Conservation (phyloP, 2,113 vertebrate genomes). For the Amblyopsis rosae region DNA sequence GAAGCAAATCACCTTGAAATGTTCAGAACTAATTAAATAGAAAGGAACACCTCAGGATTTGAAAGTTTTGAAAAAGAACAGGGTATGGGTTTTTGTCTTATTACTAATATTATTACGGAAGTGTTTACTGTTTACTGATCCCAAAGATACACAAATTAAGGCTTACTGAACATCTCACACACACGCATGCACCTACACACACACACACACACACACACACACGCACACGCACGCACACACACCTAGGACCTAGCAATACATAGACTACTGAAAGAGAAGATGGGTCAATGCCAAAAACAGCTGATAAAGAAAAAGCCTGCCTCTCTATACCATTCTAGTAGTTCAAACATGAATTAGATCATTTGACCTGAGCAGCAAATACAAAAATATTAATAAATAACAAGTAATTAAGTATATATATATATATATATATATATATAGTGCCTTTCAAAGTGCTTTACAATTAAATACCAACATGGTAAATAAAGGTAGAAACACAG, state of each 20-base stretch:
- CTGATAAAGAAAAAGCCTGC: constrained; percentile 18
- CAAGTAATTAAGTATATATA: no score
- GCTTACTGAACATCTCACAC: constrained; percentile 10
- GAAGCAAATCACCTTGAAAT: background rate
- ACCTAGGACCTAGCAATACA: background rate
- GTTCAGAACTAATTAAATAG: background rate
- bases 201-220: background rate
- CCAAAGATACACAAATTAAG: constrained; percentile 26
- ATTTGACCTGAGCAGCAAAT: constrained; percentile 33
- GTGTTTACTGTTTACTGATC: constrained; percentile 11
- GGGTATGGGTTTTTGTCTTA: background rate
- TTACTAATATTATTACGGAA: background rate
- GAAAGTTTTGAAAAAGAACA: background rate
- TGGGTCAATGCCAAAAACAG: constrained; percentile 8
- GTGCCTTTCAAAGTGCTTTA: no score
- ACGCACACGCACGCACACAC: constrained; percentile 6
- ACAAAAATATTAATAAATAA: background rate
- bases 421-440: no score
- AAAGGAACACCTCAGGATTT: constrained; percentile 41
- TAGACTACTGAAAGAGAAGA: background rate
- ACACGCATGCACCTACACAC: no score
- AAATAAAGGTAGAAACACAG: no score
- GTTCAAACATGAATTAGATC: constrained; percentile 16
- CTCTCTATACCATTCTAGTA: constrained; percentile 19
- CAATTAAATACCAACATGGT: no score